Base-by-base conservation (phyloP, 2,888 invertebrate species). In the Rotaria socialis region DNA sequence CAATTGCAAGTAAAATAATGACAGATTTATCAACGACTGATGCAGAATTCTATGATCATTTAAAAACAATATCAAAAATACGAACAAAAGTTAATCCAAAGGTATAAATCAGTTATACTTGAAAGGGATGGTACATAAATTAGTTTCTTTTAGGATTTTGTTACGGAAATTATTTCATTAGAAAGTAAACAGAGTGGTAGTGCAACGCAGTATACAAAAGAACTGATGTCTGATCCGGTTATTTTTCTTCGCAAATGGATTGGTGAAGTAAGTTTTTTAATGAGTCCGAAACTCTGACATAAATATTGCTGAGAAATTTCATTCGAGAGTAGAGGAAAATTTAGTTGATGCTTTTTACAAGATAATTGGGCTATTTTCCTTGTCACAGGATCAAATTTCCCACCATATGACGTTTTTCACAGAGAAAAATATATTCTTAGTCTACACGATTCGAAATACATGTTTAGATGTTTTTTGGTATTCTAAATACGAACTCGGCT, bases 181-280 rank as follows among this genome's bases (percentile, higher is more conserved):
- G 91, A 91, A 86, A 55, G 87, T 88, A 43, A 86, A 88, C 8
- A 88, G 88, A 89, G 89, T 0, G 90, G 91, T 86, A 80, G 3
- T 86, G 55, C 87, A 87, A 50, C 86, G 88, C 4, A 88, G 87
- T 58, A 47, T 19, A 55, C 47, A 75, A 55, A 86, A 67, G 88
- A 89, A 75, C 87, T 91, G 35, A 89, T 91, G 56, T 89, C 89
- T 1, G 90, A 91, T 87, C 92, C 92, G 3, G 88, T 90, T 16
- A 90, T 91, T 84, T 92, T 91, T 87, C 87, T 92, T 27, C 88
- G 91, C 27, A 90, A 91, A 84, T 92, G 91, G 92, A 90, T 92
- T n/a, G 90, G 90, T 50, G 90, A 91, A 89, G 91, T 91, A 87
- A 87, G 56, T 35, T 16, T 24, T 60, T 24, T 27, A 55, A 43